These are phyloP conservation scores for Halocaridina rubra DNA, from an alignment of 2,888 invertebrate genomes.

Conservation along the genomic window DNA sequence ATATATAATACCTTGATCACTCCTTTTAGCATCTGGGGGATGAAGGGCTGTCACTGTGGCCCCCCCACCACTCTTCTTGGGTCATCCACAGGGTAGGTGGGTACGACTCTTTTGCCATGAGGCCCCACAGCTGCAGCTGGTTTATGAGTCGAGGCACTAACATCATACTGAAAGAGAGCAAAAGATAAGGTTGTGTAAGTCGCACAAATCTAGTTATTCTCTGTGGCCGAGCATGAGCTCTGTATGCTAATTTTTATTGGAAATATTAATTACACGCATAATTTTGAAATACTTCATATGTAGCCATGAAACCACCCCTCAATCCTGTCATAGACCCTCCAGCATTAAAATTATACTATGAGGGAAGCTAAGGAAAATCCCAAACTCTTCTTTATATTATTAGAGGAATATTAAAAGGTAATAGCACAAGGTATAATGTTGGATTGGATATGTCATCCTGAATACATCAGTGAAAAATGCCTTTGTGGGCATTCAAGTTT, in stretches of 20 bases:
- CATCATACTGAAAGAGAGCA: no score
- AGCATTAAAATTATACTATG: neutral
- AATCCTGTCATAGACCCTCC: no score
- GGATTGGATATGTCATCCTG: constrained; percentile 15
- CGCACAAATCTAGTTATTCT: constrained; percentile 15
- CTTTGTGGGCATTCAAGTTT: neutral
- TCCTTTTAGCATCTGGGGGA: no score
- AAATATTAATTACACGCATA: neutral
- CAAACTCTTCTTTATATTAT: neutral
- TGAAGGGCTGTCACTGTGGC: no score
- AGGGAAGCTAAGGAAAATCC: neutral
- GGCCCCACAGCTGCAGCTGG: no score
- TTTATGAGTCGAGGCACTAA: no score
- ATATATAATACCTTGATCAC: no score
- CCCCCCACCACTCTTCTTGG: no score
- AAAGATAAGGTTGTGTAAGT: constrained; percentile 15
- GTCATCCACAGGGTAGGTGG: neutral
- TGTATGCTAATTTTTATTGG: neutral
- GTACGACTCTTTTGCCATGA: neutral
- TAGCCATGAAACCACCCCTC: no score
- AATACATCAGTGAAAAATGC: constrained; percentile 6
- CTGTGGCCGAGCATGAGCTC: constrained; percentile 42
- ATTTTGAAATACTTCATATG: neutral
- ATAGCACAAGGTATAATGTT: constrained; percentile 17
- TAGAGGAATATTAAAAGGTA: neutral